phyloP scores from a whole-genome alignment of 1,140 invertebrate genomes.

The Drosophila murphyi region DNA sequence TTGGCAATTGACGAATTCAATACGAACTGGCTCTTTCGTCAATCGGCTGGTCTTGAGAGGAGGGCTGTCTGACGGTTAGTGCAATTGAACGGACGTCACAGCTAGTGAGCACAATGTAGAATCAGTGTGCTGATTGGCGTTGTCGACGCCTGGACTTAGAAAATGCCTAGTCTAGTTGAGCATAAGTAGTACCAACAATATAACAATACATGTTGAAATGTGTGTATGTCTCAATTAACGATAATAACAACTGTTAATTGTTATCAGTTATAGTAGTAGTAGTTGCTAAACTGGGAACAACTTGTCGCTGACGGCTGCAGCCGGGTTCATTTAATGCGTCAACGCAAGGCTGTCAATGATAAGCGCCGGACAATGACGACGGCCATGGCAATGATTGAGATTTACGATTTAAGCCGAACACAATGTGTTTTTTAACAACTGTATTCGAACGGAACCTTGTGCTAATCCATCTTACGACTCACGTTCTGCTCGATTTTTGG shows the following conservation, averaged over 20 bases:
- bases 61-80: slow-evolving; percentile 25
- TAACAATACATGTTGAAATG: not conserved
- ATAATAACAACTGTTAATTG: slow-evolving; percentile 70
- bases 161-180: slow-evolving; percentile 22
- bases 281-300: slow-evolving; percentile 26
- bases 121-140: slow-evolving; percentile 52
- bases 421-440: not conserved
- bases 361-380: slow-evolving; percentile 25
- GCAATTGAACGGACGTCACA: slow-evolving; percentile 68
- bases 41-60: slow-evolving; percentile 58
- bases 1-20: slow-evolving; percentile 61
- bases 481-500: not conserved
- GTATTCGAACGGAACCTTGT: not conserved
- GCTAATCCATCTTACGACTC: not conserved
- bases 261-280: slow-evolving; percentile 44
- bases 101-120: slow-evolving; percentile 33
- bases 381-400: slow-evolving; percentile 56
- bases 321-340: slow-evolving; percentile 59
- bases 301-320: slow-evolving; percentile 33
- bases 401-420: slow-evolving; percentile 26
- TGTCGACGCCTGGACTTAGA: slow-evolving; percentile 39
- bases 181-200: slow-evolving; percentile 26
- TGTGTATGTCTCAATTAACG: slow-evolving; percentile 59
- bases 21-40: slow-evolving; percentile 50
- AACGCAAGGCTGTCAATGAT: slow-evolving; percentile 53